Conservation (phyloP, 2,113 vertebrate species). For the Otis tarda region DNA sequence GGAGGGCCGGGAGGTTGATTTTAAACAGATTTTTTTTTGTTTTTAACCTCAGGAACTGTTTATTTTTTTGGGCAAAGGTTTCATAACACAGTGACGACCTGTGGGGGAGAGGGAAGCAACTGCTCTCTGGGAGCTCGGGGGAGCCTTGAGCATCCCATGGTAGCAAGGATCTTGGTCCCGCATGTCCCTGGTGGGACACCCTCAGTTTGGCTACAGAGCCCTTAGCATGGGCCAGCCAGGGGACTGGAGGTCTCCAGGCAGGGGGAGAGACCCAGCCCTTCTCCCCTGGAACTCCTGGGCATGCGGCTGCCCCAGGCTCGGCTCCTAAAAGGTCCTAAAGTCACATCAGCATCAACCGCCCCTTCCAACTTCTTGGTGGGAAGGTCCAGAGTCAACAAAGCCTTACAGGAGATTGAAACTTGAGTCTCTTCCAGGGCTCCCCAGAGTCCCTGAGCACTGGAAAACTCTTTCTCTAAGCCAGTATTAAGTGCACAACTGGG, state of each 20-base stretch:
- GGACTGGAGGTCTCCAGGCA: background rate
- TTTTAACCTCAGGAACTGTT: slow-evolving; percentile 9
- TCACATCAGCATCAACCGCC: background rate
- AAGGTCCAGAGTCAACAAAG: slow-evolving; percentile 10
- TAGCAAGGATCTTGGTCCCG: background rate
- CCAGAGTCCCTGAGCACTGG: background rate
- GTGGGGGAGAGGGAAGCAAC: background rate
- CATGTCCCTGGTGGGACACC: background rate
- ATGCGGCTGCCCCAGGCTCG: background rate
- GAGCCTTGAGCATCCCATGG: background rate
- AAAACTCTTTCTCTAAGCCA: background rate
- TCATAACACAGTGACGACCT: background rate
- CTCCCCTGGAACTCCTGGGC: background rate
- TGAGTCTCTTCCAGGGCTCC: slow-evolving; percentile 27
- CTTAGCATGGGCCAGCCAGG: background rate
- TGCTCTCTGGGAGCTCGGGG: fast-evolving
- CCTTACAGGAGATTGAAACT: slow-evolving; percentile 38
- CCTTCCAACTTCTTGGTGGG: background rate
- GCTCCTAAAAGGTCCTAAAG: background rate
- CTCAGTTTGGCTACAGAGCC: background rate
- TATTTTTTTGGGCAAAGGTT: slow-evolving; percentile 35
- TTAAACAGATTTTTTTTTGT: background rate
- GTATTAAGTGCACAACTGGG: background rate
- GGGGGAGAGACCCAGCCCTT: background rate
- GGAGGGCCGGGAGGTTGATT: background rate